Percentiles rank a stretch among this genome's conserved stretches.
Evolutionary conservation across 2,888 invertebrate genomes (phyloP).

Genomic region (Cephus sareptanus): DNA sequence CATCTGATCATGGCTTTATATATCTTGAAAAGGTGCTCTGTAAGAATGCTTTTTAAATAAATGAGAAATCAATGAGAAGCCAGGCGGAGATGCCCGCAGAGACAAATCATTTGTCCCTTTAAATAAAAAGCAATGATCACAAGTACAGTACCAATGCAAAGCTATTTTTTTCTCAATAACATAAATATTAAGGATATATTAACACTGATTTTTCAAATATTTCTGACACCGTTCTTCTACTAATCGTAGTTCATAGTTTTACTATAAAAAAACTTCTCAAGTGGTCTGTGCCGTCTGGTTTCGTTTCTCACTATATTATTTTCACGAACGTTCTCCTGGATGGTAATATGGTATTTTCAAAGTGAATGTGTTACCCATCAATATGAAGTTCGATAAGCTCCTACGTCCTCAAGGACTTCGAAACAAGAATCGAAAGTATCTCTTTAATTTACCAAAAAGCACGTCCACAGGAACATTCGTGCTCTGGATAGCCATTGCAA

Average conservation of each 20-base stretch:
- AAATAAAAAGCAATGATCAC: neutral
- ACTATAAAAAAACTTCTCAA: neutral
- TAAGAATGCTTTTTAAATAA: neutral
- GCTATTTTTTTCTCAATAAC: neutral
- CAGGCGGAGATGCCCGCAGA: neutral
- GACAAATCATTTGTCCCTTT: neutral
- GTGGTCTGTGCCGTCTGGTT: neutral
- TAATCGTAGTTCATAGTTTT: neutral
- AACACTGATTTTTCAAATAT: neutral
- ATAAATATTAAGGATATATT: neutral
- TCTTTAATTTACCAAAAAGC: neutral
- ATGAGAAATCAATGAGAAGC: neutral
- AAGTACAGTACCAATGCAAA: neutral
- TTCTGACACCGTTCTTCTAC: neutral
- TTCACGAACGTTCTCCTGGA: neutral
- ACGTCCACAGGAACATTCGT: neutral
- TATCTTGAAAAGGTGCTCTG: neutral
- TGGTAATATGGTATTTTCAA: neutral
- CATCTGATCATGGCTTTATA: slow-evolving; percentile 3
- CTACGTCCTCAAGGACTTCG: neutral
- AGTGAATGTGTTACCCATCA: neutral
- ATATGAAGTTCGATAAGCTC: neutral
- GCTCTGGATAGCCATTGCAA: neutral
- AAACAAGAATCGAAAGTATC: neutral
- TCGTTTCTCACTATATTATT: neutral